Evolutionary conservation across 2,113 vertebrate species (phyloP), one percentile per base, ranked within the genome.

Genomic region (Leucopsar rothschildi): DNA sequence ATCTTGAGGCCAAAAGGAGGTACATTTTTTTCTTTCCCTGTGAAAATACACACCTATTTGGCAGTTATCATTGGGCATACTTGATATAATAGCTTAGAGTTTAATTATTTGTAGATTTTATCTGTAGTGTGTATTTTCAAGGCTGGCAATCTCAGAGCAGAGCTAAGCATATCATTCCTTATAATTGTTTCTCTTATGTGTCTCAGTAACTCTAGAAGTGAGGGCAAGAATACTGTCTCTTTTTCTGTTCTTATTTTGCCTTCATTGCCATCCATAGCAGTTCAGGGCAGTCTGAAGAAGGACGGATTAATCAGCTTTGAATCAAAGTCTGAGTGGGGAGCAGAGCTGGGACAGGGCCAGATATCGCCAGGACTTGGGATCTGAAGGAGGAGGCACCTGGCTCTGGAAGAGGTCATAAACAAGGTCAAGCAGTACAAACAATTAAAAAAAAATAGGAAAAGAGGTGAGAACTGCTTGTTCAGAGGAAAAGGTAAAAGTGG

Each of bases 51-150:
- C 39, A 80, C 47, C 23, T 17, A 64, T 94, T 93, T 96, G 60
- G 28, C 52, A 83, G 5, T 83, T 90, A 40, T 68, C 33, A 24
- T 25, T 57, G 6, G 6, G 10, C 45, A 79, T 82, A 35, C 27
- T 73, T 92, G 44, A 29, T 82, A 50, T 42, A 84, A 88, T 66
- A 88, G 20, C 27, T 85, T 69, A 31, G 40, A 86, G 31, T 89
- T 75, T 91, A 78, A 57, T 87, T 91, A 81, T 91, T 90, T 70
- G 47, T 90, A 83, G 71, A 93, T 86, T 94, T 76, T 47, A 83
- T 96, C 71, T 92, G 37, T 49, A 56, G 22, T 47, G 24, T 64
- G 42, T 37, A 64, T 52, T 6, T 94, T 73, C 56, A 75, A 92
- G 64, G 60, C 33, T 83, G 64, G 60, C 39, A 78, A 63, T 90